Evolutionary conservation across 2,113 vertebrate genomes (phyloP).

Genomic region (Aix galericulata): DNA sequence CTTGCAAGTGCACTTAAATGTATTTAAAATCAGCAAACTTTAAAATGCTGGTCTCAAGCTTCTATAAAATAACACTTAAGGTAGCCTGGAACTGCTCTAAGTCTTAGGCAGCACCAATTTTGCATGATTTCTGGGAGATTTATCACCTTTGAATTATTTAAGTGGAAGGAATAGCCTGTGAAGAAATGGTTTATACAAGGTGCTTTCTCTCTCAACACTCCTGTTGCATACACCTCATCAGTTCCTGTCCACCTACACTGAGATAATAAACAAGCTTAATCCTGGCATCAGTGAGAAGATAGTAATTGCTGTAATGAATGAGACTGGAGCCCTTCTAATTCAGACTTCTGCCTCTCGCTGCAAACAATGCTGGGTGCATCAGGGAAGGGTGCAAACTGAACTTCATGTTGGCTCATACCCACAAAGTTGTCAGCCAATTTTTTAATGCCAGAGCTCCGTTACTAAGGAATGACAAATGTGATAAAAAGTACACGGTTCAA

Average conservation of each 20-base stretch:
- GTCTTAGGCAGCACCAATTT: not conserved
- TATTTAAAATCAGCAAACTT: not conserved
- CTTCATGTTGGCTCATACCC: conserved; percentile 33
- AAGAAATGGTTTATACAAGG: not conserved
- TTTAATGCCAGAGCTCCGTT: conserved; percentile 36
- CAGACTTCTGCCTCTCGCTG: not conserved
- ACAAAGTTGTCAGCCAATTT: conserved; percentile 55
- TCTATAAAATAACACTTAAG: not conserved
- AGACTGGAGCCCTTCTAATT: not conserved
- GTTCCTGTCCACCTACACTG: not conserved
- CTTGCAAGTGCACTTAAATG: not conserved
- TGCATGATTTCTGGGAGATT: not conserved
- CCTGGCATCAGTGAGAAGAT: not conserved
- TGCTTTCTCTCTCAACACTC: not conserved
- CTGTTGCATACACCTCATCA: not conserved
- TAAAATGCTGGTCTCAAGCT: not conserved
- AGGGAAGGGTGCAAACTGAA: conserved; percentile 42
- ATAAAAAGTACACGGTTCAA: conserved; percentile 33
- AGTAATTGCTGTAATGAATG: not conserved
- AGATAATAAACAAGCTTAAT: conserved; percentile 11
- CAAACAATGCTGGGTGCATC: not conserved
- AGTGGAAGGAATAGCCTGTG: not conserved
- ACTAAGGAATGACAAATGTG: conserved; percentile 61
- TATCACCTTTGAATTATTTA: not conserved
- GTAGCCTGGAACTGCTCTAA: not conserved